Base-by-base conservation (phyloP, 2,888 invertebrate genomes). In the Clanis bilineata region DNA sequence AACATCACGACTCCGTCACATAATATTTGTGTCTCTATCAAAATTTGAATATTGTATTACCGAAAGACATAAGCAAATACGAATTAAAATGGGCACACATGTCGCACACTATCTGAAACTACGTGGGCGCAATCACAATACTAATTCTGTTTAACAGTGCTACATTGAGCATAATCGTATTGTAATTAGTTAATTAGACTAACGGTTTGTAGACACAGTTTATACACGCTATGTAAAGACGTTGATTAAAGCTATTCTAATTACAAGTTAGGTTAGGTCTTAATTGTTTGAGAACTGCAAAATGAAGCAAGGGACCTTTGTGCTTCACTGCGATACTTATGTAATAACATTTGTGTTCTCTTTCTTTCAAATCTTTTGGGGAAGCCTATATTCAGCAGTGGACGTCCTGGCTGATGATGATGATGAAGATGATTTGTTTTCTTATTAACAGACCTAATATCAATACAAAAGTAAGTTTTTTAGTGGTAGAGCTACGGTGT, bases 141-240 rank as follows among this genome's bases (percentile, higher is more conserved):
- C 18, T 25, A 47, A 39, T 58, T 47, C 22, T 44, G 21, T 28
- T 15, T 57, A 45, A 57, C 36, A 25, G 23, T 9, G 36, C 10
- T 38, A 58, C 25, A 58, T 47, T 45, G 38, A 36, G 57, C 23
- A 23, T 47, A 32, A 47, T 47, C 15, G 39, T 47, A 25, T 47
- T 47, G 47, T 58, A 47, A 47, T 58, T 47, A 39, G 58, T 39
- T 58, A 58, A 58, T 58, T 47, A 47, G 23, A n/a, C 57, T 15
- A 23, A 36, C 18, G 38, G 58, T 39, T 25, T 23, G n/a, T 10
- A 23, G 2, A 25, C 10, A 39, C 39, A 47, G 1, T 45, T 36
- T 18, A 38, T 18, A 15, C 47, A 58, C 58, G 38, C 45, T 12
- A 58, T 23, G 47, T 47, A 58, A 47, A 18, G 36, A 10, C 5